Conservation (phyloP, 2,113 vertebrate genomes). For the Dermatemys mawii region DNA sequence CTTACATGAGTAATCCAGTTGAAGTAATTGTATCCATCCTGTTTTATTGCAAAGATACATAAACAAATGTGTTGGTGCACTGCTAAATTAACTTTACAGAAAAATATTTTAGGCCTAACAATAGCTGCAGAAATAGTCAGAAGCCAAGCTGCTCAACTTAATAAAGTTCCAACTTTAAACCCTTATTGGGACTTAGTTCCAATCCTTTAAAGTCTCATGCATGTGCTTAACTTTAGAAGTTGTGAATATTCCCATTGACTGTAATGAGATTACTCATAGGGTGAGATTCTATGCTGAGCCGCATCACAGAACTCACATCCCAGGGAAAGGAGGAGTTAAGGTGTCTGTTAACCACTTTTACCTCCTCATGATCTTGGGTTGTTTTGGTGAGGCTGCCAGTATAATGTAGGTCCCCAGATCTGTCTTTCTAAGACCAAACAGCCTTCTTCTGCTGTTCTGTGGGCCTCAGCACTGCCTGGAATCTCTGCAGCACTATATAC, state of each 20-base stretch:
- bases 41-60: background rate
- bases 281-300: background rate
- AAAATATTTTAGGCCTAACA: background rate
- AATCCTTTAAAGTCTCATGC: background rate
- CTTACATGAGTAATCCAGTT: background rate
- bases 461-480: background rate
- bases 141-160: background rate
- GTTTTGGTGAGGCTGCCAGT: background rate
- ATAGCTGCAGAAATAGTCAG: background rate
- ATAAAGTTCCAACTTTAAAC: background rate
- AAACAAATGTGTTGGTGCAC: background rate
- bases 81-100: background rate
- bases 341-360: background rate
- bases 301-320: background rate
- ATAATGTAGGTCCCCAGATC: background rate
- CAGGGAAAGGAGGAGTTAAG: background rate
- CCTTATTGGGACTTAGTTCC: background rate
- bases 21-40: background rate
- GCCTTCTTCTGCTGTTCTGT: background rate
- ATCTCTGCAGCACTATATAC: background rate
- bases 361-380: background rate
- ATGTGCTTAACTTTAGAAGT: accelerated
- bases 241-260: accelerated
- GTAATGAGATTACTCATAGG: accelerated
- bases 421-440: background rate